phyloP scores from a whole-genome alignment of 2,797 vertebrate genomes.

The Choloepus didactylus region DNA sequence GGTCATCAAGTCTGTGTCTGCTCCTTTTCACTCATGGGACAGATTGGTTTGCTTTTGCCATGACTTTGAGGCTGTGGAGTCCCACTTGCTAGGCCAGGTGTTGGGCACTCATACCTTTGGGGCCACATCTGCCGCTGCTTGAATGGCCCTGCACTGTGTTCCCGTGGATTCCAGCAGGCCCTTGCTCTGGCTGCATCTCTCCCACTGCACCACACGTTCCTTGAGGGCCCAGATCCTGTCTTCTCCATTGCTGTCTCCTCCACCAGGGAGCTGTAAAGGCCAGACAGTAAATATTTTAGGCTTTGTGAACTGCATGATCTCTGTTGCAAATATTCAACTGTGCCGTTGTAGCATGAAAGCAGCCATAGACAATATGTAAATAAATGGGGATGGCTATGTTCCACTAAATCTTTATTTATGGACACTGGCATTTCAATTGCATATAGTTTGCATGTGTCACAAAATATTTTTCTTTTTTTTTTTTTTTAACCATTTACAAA shows the following conservation, averaged over 20 bases:
- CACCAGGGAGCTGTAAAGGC: background rate
- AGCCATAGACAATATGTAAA: background rate
- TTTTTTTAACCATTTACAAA: background rate
- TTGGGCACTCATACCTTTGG: background rate
- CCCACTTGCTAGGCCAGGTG: background rate
- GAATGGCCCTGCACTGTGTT: background rate
- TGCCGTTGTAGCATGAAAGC: background rate
- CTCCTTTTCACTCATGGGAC: background rate
- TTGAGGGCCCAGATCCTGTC: background rate
- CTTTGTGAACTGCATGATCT: background rate
- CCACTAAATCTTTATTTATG: background rate
- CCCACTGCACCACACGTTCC: background rate
- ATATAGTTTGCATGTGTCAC: background rate
- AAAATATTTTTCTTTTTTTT: background rate
- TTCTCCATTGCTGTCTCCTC: background rate
- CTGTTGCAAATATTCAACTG: background rate
- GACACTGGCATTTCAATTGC: background rate
- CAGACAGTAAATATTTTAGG: background rate
- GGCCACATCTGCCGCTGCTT: background rate
- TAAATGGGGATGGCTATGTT: background rate
- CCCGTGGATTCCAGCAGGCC: background rate
- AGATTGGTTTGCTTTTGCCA: background rate
- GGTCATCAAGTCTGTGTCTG: background rate
- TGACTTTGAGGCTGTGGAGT: background rate
- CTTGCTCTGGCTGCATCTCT: background rate